A percentile compares a stretch with the other conserved stretches of the same genome.
These are phyloP conservation scores for Lates japonicus DNA, from an alignment of 2,797 vertebrate species.

Conservation along the genomic window DNA sequence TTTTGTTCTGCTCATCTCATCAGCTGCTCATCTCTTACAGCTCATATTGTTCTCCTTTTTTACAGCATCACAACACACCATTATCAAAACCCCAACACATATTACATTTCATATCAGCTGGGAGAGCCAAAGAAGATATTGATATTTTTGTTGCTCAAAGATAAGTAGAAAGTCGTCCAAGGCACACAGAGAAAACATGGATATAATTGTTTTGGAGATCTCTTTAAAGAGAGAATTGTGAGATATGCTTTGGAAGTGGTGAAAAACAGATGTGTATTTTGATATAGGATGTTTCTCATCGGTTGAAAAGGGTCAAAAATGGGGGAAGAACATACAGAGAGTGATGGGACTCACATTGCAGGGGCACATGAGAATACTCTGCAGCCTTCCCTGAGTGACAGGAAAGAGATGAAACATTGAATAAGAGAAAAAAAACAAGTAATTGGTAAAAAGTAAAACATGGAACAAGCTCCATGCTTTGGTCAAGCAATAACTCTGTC, in stretches of 20 bases:
- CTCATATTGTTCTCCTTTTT: conserved; percentile 40
- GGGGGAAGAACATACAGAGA: not conserved
- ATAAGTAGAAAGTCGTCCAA: conserved; percentile 1
- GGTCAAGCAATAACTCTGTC: not conserved
- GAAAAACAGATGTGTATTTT: conserved; percentile 32
- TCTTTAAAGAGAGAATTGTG: not conserved
- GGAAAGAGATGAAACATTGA: conserved; percentile 25
- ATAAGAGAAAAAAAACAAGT: not conserved
- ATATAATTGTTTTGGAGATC: conserved; percentile 28
- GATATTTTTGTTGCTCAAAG: conserved; percentile 21
- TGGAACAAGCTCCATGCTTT: not conserved
- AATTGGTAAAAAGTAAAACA: no score
- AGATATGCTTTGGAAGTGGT: conserved; percentile 20
- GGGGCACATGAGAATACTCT: not conserved
- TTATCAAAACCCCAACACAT: conserved; percentile 42
- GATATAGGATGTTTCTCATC: conserved; percentile 21
- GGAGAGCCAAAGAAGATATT: conserved; percentile 27
- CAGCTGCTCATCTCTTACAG: conserved; percentile 37
- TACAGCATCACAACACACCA: not conserved
- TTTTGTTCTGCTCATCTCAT: conserved; percentile 48
- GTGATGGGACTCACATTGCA: not conserved
- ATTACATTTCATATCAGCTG: conserved; percentile 42
- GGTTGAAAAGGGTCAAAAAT: conserved; percentile 20
- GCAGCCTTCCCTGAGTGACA: not conserved
- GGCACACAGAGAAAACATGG: conserved; percentile 4